These are phyloP conservation scores for Eriocheir sinensis DNA, from an alignment of 1,140 invertebrate species.

Conservation along the genomic window DNA sequence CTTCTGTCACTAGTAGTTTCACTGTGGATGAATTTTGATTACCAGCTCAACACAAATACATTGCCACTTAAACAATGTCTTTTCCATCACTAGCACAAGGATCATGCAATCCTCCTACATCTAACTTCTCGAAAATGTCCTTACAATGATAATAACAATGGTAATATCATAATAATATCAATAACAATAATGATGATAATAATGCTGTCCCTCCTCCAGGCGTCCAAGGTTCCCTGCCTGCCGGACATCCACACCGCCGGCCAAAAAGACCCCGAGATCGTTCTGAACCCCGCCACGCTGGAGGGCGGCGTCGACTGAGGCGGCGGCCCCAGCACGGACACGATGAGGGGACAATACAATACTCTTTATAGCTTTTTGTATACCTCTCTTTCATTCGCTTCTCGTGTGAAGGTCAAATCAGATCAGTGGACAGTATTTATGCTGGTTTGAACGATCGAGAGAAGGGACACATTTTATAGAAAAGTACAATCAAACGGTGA, in stretches of 20 bases:
- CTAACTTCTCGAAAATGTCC: neutral
- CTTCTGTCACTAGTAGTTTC: too few relatives aligned
- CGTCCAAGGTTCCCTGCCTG: conserved; percentile 52
- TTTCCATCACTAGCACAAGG: neutral
- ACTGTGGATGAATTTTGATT: neutral
- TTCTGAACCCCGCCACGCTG: conserved; percentile 59
- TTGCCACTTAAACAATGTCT: neutral
- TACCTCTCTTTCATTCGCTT: neutral
- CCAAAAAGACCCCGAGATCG: conserved; percentile 38
- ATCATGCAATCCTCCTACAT: neutral
- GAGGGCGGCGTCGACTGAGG: conserved; percentile 52
- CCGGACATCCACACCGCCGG: conserved; percentile 54
- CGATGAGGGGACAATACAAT: conserved; percentile 2
- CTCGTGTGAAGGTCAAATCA: neutral
- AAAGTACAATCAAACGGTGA: neutral
- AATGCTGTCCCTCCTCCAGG: neutral
- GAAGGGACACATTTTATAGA: neutral
- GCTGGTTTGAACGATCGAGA: neutral
- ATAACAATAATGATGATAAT: neutral
- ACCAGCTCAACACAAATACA: neutral
- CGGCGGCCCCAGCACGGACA: neutral
- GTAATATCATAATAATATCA: neutral
- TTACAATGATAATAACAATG: neutral
- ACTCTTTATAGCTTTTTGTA: neutral
- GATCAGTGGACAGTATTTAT: neutral